Base-by-base conservation (phyloP, 2,113 vertebrate species). In the Datnioides undecimradiatus region DNA sequence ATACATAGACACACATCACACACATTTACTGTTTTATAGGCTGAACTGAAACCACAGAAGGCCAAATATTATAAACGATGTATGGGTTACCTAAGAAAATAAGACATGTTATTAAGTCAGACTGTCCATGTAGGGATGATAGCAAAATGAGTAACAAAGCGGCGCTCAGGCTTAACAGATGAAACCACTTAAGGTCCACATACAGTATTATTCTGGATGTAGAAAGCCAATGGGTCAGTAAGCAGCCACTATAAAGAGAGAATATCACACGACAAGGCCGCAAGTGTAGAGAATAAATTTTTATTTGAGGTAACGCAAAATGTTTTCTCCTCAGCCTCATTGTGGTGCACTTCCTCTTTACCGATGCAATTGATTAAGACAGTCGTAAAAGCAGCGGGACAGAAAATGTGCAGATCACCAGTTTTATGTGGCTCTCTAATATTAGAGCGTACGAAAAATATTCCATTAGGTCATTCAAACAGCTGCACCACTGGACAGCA, bases 391-490 rank as follows among this genome's bases (percentile, higher is more conserved):
- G 41, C 73, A 85, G 41, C 70, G 6, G 31, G 12, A 65, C 52
- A 79, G 45, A 74, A 88, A 84, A 70, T 67, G 59, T 40, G 74
- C 65, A 63, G 29, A 85, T 85, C 66, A 63, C 48, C 31, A 55
- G 34, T 81, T 83, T 82, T 60, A 48, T 74, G 48, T 67, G 77
- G 23, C 72, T 76, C 31, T 73, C 52, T 79, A 36, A 76, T 73
- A 73, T 79, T 69, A 62, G 41, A 62, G 57, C 21, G 55, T 9
- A 46, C n/a, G 41, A 73, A 79, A 80, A 79, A 76, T 70, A 77
- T 71, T 76, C 59, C 82, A 87, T 87, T 41, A 80, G 57, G 73
- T 88, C 78, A 80, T 84, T 84, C 14, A 54, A 49, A 67, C 76
- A 84, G 71, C 80, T 89, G 76, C 16, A 31, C n/a, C 8, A 13